phyloP scores from a whole-genome alignment of 1,140 invertebrate species.

The Drosophila littoralis region DNA sequence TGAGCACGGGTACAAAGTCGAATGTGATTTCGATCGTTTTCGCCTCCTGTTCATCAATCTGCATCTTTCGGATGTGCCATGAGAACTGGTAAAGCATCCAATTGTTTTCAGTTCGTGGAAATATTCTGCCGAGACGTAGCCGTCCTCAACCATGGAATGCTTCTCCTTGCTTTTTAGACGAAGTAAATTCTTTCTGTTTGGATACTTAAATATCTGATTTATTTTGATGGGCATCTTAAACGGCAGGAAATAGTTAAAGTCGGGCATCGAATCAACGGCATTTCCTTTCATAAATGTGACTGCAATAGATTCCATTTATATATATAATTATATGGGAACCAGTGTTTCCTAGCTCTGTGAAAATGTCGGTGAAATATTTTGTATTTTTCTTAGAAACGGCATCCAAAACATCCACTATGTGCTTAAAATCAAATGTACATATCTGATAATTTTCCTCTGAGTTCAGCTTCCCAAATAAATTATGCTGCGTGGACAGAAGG shows the following conservation, averaged over 20 bases:
- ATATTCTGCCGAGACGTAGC: not conserved
- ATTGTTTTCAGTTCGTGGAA: no score
- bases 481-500: not conserved
- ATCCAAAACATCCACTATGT: not conserved
- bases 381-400: not conserved
- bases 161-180: not conserved
- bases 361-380: not conserved
- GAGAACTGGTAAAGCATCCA: not conserved
- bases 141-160: not conserved
- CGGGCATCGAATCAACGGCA: not conserved
- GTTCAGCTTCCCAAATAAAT: not conserved
- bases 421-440: not conserved
- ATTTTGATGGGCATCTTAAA: not conserved
- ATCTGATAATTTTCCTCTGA: no score
- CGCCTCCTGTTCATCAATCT: not conserved
- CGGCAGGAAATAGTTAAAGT: no score
- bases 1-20: conserved; percentile 6
- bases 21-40: not conserved
- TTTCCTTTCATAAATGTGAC: no score
- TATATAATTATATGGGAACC: not conserved
- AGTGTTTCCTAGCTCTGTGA: not conserved
- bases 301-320: not conserved
- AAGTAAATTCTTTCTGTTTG: not conserved
- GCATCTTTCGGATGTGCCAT: not conserved
- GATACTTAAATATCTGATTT: no score